Evolutionary conservation across 2,797 vertebrate species (phyloP).

Genomic region (Amblyopsis hoosieri): DNA sequence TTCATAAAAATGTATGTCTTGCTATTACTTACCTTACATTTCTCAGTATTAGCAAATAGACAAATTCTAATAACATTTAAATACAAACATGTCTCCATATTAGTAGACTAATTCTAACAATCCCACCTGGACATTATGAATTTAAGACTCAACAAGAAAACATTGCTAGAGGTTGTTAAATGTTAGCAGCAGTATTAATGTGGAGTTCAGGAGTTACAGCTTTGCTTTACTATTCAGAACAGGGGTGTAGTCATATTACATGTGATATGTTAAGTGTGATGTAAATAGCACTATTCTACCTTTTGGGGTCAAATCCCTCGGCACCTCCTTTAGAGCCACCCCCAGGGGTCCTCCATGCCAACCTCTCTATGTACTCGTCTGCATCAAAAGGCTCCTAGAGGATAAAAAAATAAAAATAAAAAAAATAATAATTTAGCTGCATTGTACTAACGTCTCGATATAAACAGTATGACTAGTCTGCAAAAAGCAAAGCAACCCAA

Average conservation of each 20-base stretch:
- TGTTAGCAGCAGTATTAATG: not conserved
- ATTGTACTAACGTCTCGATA: too few relatives aligned
- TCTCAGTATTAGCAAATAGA: too few relatives aligned
- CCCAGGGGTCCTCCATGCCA: slow-evolving; percentile 98
- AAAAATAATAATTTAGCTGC: not conserved
- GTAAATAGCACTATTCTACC: slow-evolving; percentile 70
- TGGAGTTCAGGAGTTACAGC: not conserved
- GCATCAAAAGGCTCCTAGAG: slow-evolving; percentile 96
- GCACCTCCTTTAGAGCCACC: slow-evolving; percentile 96
- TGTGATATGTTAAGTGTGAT: slow-evolving; percentile 2
- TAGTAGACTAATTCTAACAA: too few relatives aligned
- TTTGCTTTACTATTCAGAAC: not conserved
- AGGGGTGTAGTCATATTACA: not conserved
- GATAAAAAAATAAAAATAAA: not conserved
- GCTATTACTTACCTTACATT: too few relatives aligned
- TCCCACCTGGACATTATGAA: not conserved
- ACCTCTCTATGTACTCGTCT: slow-evolving; percentile 97
- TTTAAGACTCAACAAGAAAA: not conserved
- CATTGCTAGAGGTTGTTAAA: not conserved
- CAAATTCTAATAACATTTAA: too few relatives aligned
- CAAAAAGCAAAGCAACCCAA: too few relatives aligned
- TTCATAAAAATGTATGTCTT: not conserved
- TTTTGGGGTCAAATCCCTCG: slow-evolving; percentile 97
- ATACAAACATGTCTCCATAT: too few relatives aligned
- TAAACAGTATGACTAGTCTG: too few relatives aligned